Evolutionary conservation across 2,888 invertebrate species (phyloP), one percentile per base, ranked within the genome.

Genomic region (Drosophila helvetica): DNA sequence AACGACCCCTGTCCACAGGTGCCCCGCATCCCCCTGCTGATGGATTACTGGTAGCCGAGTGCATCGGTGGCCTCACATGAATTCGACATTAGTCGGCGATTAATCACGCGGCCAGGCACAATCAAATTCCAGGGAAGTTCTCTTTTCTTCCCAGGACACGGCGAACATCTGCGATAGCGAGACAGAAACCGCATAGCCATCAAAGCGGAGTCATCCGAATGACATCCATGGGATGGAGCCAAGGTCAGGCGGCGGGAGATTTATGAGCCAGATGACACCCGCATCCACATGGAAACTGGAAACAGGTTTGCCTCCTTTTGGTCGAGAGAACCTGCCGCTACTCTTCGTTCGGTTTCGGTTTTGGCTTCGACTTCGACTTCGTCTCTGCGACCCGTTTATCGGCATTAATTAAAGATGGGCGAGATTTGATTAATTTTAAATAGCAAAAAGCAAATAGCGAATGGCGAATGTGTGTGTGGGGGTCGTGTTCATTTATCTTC

Each of bases 211-310:
- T n/a, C 38, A 38, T 38, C 6, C 38, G 6, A 38, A 7, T n/a
- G 38, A 7, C 15, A 6, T 38, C n/a, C 38, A 38, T 38, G 38
- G 38, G 38, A 7, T 38, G n/a, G 38, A 38, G 15, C 43, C 75
- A 74, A 67, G 62, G 60, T 68, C 75, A 74, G 53, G 54, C 42
- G 57, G 51, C 47, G 22, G 52, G 75, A 86, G 88, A 85, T 85
- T 85, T 86, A 88, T 88, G 85, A 75, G 79, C 73, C 64, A 71
- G 83, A 86, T 80, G 84, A 83, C 88, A 84, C 84, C 81, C 81
- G 83, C 83, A 79, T 79, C 77, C 71, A 79, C 77, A 75, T 75
- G 69, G 70, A 56, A 45, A 56, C 52, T 43, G 51, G 22, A 86
- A 88, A 88, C 85, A 73, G 77, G 85, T 85, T 85, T 71, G 30